Evolutionary conservation across 2,888 invertebrate species (phyloP), one percentile per base, ranked within the genome.

Genomic region (Lasioglossum figueresi): DNA sequence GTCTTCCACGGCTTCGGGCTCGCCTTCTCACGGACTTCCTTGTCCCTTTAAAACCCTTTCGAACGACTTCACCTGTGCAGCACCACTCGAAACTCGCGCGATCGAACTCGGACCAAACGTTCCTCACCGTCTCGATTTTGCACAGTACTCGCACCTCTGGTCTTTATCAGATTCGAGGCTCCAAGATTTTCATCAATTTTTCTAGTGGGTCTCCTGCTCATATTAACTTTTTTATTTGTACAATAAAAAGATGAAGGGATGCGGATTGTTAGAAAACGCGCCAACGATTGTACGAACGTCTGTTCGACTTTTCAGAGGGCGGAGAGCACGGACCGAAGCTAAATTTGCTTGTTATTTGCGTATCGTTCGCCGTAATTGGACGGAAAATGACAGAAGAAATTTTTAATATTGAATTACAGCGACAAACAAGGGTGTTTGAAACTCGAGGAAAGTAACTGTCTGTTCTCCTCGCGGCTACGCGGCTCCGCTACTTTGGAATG

Each of bases 401-500:
- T 59, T 27, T 52, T 31, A 56, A 59, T 68, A 63, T 43, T 45
- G 72, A 34, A 80, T 37, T 40, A 68, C 56, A 77, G 77, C 76
- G 27, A 43, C 31, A 80, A 76, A 45, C 23, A 56, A 52, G 40
- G 34, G 40, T 74, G 66, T 52, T 66, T 66, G 31, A 27, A 40
- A 76, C 43, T 23, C 23, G 56, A 73, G 79, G 45, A 59, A 70
- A 76, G 56, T 76, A 79, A 87, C 85, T 82, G 79, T 37, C 63
- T 52, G 63, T 80, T 66, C 73, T 77, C 73, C 34, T 72, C 19
- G 56, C n/a, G 14, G 63, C 59, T 71, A 76, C 72, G 76, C 52
- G 52, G 5, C 76, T 27, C 73, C 79, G 81, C 74, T 82, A 76
- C 83, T 83, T 81, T 48, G 19, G 63, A 84, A 84, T 82, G 59